Conservation (phyloP, 2,797 vertebrate species). For the Anguilla megastoma region DNA sequence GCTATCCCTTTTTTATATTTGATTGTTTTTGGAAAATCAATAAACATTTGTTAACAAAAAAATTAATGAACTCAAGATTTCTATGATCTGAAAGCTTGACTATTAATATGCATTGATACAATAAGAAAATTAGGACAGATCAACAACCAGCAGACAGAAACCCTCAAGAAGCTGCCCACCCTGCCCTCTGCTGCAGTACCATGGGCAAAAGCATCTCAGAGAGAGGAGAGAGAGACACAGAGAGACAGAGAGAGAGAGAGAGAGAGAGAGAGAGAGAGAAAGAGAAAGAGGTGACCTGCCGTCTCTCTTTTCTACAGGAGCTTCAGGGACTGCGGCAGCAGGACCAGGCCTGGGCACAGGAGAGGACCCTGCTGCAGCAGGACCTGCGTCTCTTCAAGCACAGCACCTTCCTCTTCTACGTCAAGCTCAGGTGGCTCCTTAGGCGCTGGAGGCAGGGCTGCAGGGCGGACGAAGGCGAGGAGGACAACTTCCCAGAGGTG, state of each 20-base stretch:
- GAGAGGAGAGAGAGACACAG: conserved; percentile 63
- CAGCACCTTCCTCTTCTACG: conserved; percentile 88
- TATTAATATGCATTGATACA: background rate
- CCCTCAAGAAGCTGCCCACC: background rate
- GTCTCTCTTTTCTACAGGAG: conserved; percentile 66
- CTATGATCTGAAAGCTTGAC: background rate
- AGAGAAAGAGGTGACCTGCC: conserved; percentile 72
- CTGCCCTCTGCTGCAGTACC: conserved; percentile 56
- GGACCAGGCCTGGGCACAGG: conserved; percentile 84
- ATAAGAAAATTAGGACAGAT: background rate
- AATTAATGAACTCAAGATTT: background rate
- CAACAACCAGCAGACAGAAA: background rate
- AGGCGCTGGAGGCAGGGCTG: conserved; percentile 87
- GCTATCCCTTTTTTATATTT: too few species aligned
- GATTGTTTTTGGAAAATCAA: too few species aligned
- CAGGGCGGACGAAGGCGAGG: conserved; percentile 69
- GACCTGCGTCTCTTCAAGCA: conserved; percentile 88
- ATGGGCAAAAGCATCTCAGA: conserved; percentile 65
- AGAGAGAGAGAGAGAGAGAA: conserved; percentile 67
- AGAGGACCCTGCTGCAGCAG: conserved; percentile 82
- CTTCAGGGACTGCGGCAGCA: conserved; percentile 85
- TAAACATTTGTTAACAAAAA: background rate
- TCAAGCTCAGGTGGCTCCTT: conserved; percentile 91
- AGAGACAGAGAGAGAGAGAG: conserved; percentile 66
- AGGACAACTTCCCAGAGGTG: conserved; percentile 77